Conservation (phyloP, 2,888 invertebrate species). For the Pyrrhia umbra region DNA sequence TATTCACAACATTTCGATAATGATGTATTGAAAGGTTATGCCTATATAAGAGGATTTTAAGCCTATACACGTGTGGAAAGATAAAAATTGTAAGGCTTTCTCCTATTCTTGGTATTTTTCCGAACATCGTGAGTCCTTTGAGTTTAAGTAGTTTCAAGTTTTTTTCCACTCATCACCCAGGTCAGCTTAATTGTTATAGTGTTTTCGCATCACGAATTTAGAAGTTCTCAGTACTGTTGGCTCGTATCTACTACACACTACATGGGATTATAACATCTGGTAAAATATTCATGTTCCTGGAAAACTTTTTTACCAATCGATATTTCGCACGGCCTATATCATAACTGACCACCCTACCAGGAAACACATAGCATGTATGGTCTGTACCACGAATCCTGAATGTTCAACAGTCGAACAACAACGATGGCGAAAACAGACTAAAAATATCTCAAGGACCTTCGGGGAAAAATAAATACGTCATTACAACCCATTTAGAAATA, state of each 20-base stretch:
- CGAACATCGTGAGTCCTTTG: background rate
- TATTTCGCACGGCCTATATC: no score
- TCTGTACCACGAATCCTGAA: background rate
- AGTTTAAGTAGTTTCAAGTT: no score
- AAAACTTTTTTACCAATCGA: no score
- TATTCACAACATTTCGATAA: background rate
- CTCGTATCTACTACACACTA: no score
- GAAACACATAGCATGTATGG: background rate
- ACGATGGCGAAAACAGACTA: constrained; percentile 3
- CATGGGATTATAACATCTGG: no score
- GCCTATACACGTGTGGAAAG: background rate
- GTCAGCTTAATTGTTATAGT: no score
- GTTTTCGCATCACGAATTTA: no score
- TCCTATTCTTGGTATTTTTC: background rate
- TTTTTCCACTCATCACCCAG: no score
- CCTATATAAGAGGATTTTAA: background rate
- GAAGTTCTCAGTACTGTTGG: no score
- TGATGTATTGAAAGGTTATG: background rate
- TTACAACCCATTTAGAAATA: background rate
- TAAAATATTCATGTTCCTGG: no score
- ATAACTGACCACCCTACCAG: no score
- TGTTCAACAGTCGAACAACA: background rate
- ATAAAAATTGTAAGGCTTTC: background rate
- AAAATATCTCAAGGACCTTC: constrained; percentile 23
- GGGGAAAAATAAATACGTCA: background rate